A percentile compares a stretch with the other conserved stretches of the same genome.
Conservation (phyloP, 2,888 invertebrate genomes). For the Lasioglossum villosulum region DNA sequence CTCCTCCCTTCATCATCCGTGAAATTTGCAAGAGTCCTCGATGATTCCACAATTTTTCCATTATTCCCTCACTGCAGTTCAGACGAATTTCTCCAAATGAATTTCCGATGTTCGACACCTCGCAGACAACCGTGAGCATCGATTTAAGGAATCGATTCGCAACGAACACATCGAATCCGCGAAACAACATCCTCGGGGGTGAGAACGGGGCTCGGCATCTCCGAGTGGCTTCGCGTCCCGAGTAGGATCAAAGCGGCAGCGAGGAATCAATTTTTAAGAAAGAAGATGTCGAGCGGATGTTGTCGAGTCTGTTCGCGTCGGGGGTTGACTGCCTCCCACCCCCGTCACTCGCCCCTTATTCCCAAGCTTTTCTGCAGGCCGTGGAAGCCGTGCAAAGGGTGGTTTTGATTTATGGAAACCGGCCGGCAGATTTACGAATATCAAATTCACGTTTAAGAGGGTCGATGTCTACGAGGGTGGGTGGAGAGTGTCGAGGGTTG, state of each 20-base stretch:
- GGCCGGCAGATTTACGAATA: slow-evolving; percentile 84
- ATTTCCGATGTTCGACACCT: too few species aligned
- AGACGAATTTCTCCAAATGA: too few species aligned
- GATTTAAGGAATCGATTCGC: not conserved
- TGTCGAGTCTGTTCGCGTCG: slow-evolving; percentile 72
- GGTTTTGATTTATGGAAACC: slow-evolving; percentile 83
- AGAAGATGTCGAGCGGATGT: slow-evolving; percentile 81
- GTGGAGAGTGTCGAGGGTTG: slow-evolving; percentile 21
- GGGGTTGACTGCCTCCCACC: slow-evolving; percentile 50
- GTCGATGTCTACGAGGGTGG: slow-evolving; percentile 53
- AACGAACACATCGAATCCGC: slow-evolving; percentile 17
- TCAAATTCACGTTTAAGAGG: slow-evolving; percentile 82
- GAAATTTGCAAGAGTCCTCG: not conserved
- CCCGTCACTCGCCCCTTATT: slow-evolving; percentile 9
- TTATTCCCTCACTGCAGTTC: not conserved
- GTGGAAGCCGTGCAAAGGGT: slow-evolving; percentile 70
- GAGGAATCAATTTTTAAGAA: slow-evolving; percentile 81
- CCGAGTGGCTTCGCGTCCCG: slow-evolving; percentile 32
- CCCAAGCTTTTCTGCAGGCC: slow-evolving; percentile 55
- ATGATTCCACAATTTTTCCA: too few species aligned
- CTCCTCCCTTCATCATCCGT: not conserved
- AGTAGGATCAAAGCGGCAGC: slow-evolving; percentile 66
- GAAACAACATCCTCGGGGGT: slow-evolving; percentile 31
- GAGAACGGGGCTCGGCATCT: slow-evolving; percentile 26
- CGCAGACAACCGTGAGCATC: not conserved